phyloP scores from a whole-genome alignment of 92 coral and sea anemone genomes.

The Epizoanthus fatuus region DNA sequence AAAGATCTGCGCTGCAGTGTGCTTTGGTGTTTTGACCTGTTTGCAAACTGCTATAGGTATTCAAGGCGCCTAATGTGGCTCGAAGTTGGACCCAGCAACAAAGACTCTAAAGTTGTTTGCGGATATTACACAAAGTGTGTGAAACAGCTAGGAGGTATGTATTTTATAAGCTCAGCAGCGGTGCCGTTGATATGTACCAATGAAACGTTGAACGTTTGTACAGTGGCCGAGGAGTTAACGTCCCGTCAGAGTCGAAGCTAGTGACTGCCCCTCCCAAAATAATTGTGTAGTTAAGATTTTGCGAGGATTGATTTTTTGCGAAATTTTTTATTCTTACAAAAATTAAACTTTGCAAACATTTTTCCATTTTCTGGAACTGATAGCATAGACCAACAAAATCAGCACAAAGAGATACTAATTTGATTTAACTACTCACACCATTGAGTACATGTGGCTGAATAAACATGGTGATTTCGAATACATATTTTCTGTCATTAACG shows the following conservation, averaged over 20 bases:
- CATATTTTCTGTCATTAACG: too few relatives aligned
- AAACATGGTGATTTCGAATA: too few relatives aligned
- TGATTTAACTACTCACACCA: constrained; percentile 18
- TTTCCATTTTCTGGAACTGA: background rate
- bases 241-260: too few relatives aligned
- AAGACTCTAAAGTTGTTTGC: constrained; percentile 51
- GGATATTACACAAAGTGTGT: constrained; percentile 47
- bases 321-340: too few relatives aligned
- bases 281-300: too few relatives aligned
- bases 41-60: constrained; percentile 12
- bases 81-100: constrained; percentile 62
- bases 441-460: background rate
- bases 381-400: background rate
- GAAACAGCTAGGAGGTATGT: constrained; percentile 18
- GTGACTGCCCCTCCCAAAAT: too few relatives aligned
- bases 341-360: too few relatives aligned
- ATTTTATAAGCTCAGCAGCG: background rate
- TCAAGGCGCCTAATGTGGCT: constrained; percentile 63
- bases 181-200: too few relatives aligned
- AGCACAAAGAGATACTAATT: constrained; percentile 6
- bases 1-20: background rate
- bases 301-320: too few relatives aligned
- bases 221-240: too few relatives aligned
- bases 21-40: background rate
- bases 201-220: too few relatives aligned